Base-by-base conservation (phyloP, 2,888 invertebrate species). In the Hypselothyrea guttata region DNA sequence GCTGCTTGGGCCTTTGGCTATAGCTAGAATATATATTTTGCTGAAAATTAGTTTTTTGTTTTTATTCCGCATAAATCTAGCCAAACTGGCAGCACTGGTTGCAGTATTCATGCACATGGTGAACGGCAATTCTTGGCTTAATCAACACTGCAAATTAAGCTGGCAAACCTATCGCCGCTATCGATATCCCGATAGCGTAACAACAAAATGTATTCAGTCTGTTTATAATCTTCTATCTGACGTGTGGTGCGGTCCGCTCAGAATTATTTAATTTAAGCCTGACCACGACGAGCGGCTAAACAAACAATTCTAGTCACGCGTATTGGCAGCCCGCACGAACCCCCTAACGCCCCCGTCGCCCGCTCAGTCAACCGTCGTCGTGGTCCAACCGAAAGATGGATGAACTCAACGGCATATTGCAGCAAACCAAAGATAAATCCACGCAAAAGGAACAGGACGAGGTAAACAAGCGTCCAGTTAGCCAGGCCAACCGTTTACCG, bases 391-490 rank as follows among this genome's bases (percentile, higher is more conserved):
- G 5, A 28, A 56, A 58, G 18, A 90, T 90, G 90, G 88, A 89
- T 18, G 89, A 89, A 63, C 76, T 90, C 18, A 88, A 81, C 61
- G 83, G 85, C 46, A 88, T 90, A 68, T 71, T 90, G 89, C 92
- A 78, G 76, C 90, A 85, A 89, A 90, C 86, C 91, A 92, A 76
- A 88, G 89, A 90, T 81, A 86, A 88, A 71, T 89, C 90, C 4
- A 87, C 88, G 41, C 90, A 93, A 83, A 92, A 92, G 77, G 91
- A 92, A 57, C 93, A 94, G 86, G 94, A 95, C 90, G 94, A 94
- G 92, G 95, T 95, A 62, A 22, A 1, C 31, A 56, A 15, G 18
- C 41, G 49, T 11, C 46, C 18, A 40, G n/a, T n/a, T n/a, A n/a
- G n/a, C n/a, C n/a, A n/a, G n/a, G n/a, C n/a, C n/a, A n/a, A n/a